Evolutionary conservation across 2,888 invertebrate species (phyloP).

Genomic region (Campopleginae sp.): DNA sequence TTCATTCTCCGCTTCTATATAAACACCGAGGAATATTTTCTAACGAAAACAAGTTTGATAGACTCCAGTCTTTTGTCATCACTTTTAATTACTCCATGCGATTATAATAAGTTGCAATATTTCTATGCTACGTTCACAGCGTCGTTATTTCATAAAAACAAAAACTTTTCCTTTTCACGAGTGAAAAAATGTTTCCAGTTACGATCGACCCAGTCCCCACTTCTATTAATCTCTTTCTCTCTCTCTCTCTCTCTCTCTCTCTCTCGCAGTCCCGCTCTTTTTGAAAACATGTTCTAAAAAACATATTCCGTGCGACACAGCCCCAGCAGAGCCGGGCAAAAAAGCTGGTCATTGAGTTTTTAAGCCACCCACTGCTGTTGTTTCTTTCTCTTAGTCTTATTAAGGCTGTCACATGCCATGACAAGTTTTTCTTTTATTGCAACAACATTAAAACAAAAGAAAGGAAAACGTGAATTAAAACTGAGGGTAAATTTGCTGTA

Average conservation of each 20-base stretch:
- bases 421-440: constrained; percentile 19
- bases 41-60: constrained; percentile 15
- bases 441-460: not conserved
- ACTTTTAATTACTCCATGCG: constrained; percentile 14
- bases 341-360: not conserved
- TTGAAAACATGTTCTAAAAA: not conserved
- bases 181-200: constrained; percentile 6
- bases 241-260: not conserved
- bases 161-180: not conserved
- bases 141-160: constrained; percentile 1
- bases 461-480: constrained; percentile 11
- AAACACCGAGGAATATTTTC: not conserved
- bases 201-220: not conserved
- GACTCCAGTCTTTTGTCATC: constrained; percentile 22
- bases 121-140: not conserved
- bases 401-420: not conserved
- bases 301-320: not conserved
- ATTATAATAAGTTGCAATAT: constrained; percentile 1
- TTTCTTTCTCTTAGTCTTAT: not conserved
- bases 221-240: not conserved
- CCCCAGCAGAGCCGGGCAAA: not conserved
- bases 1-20: not conserved
- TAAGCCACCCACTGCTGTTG: not conserved
- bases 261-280: not conserved
- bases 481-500: constrained; percentile 20